phyloP scores from a whole-genome alignment of 2,113 vertebrate genomes.

The Mesitornis unicolor region DNA sequence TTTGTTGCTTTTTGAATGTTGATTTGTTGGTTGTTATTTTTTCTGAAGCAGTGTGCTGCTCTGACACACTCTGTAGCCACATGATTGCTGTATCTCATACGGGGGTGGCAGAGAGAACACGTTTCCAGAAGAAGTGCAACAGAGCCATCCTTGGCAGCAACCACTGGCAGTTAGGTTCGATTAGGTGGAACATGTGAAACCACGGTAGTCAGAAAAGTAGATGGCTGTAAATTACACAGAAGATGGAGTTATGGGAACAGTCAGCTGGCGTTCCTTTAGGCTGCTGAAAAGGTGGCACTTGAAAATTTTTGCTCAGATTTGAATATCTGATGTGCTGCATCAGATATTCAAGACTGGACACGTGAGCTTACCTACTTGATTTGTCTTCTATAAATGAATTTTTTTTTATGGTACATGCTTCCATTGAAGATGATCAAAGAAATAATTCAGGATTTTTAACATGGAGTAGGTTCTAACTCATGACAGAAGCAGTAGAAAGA shows the following conservation, averaged over 20 bases:
- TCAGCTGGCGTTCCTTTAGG: neutral
- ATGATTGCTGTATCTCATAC: neutral
- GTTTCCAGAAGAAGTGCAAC: neutral
- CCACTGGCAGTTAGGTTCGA: neutral
- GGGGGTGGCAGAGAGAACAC: neutral
- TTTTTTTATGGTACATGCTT: neutral
- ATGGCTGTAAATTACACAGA: neutral
- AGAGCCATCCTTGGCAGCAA: neutral
- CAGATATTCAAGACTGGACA: neutral
- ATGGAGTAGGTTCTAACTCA: neutral
- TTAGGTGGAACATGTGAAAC: neutral
- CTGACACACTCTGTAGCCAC: neutral
- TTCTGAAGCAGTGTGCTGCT: neutral
- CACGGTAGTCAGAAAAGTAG: neutral
- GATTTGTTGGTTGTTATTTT: too few species aligned
- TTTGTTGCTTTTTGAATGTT: neutral
- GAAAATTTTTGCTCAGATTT: neutral
- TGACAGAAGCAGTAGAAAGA: neutral
- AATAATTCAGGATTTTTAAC: neutral
- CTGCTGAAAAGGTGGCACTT: neutral
- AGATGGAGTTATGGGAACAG: neutral
- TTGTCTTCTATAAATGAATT: neutral
- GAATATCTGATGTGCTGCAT: neutral
- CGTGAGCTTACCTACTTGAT: neutral
- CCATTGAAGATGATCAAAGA: neutral